Evolutionary conservation across 2,888 invertebrate species (phyloP).

Genomic region (Drosophila antonietae): DNA sequence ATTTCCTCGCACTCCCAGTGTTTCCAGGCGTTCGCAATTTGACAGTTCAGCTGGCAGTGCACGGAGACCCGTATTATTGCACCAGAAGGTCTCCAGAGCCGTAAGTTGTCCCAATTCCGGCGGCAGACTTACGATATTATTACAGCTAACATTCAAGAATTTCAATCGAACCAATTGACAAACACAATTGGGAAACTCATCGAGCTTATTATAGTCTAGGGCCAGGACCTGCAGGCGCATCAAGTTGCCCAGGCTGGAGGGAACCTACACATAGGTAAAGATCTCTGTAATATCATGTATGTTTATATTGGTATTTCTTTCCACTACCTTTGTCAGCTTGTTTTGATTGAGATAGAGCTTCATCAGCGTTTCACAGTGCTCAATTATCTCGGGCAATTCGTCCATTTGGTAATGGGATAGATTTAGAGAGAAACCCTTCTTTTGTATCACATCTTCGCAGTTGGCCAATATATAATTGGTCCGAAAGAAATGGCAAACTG

Average conservation of each 20-base stretch:
- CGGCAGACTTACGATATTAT: conserved; percentile 87
- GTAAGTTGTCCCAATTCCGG: conserved; percentile 87
- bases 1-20: conserved; percentile 89
- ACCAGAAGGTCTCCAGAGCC: conserved; percentile 88
- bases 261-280: conserved; percentile 72
- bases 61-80: conserved; percentile 87
- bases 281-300: neutral
- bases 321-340: conserved; percentile 85
- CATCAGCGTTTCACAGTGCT: conserved; percentile 86
- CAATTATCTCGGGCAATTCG: conserved; percentile 87
- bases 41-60: conserved; percentile 88
- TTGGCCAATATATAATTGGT: conserved; percentile 88
- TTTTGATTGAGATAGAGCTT: conserved; percentile 88
- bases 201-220: conserved; percentile 88
- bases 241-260: conserved; percentile 86
- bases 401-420: conserved; percentile 88
- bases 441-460: conserved; percentile 88
- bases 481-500: conserved; percentile 89
- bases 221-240: conserved; percentile 87
- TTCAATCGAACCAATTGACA: conserved; percentile 87
- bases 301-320: neutral
- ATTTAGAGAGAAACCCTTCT: conserved; percentile 87
- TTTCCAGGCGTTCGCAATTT: conserved; percentile 87
- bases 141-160: conserved; percentile 89
- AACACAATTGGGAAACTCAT: conserved; percentile 87